phyloP scores from a whole-genome alignment of 2,797 vertebrate genomes.

The Adrianichthys oophorus region DNA sequence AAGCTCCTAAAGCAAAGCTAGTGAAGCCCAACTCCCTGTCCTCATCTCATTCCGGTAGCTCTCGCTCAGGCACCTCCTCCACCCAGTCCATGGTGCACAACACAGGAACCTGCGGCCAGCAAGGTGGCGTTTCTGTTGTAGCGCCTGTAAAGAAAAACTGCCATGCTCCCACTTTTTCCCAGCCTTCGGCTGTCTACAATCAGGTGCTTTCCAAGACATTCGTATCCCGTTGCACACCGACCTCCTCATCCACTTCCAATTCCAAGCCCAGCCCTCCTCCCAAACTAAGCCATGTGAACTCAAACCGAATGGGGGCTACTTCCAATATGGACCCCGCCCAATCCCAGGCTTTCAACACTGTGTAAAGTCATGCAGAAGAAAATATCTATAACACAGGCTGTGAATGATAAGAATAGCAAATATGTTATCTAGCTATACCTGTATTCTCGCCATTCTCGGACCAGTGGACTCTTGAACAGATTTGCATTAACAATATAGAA shows the following conservation, averaged over 20 bases:
- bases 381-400: neutral
- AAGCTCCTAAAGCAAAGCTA: constrained; percentile 90
- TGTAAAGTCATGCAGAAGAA: constrained; percentile 55
- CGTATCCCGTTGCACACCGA: constrained; percentile 76
- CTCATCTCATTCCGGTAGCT: constrained; percentile 86
- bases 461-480: too few species aligned
- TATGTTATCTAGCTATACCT: too few species aligned
- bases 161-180: constrained; percentile 60
- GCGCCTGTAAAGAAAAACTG: constrained; percentile 69
- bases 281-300: constrained; percentile 68
- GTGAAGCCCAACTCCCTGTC: constrained; percentile 90
- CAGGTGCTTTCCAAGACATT: constrained; percentile 67
- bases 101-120: constrained; percentile 79
- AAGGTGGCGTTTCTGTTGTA: constrained; percentile 77
- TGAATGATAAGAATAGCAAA: too few species aligned
- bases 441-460: too few species aligned
- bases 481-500: too few species aligned
- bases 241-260: constrained; percentile 70
- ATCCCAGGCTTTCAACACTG: constrained; percentile 84
- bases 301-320: constrained; percentile 77
- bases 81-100: constrained; percentile 89
- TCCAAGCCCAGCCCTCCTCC: constrained; percentile 74
- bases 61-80: constrained; percentile 88
- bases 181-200: constrained; percentile 68
- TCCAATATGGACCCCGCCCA: constrained; percentile 81